A percentile compares a stretch with the other conserved stretches of the same genome.
Evolutionary conservation across 1,140 invertebrate genomes (phyloP).

Genomic region (Ostrea edulis): DNA sequence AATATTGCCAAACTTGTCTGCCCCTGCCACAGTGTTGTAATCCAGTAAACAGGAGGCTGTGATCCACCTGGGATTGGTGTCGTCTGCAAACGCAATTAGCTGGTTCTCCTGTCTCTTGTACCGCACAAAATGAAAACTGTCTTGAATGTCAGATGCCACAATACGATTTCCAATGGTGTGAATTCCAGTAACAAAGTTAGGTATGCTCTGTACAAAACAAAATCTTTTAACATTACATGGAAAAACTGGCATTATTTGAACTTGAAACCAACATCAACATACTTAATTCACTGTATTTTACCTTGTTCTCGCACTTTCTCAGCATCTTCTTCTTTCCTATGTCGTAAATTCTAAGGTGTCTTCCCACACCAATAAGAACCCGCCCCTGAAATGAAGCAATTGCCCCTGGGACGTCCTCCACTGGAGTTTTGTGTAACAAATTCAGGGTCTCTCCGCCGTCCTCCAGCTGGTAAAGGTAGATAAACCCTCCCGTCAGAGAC

Average conservation of each 20-base stretch:
- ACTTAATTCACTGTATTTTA: slow-evolving; percentile 69
- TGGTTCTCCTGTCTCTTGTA: slow-evolving; percentile 98
- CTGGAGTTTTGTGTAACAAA: slow-evolving; percentile 94
- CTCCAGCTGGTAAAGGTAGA: slow-evolving; percentile 90
- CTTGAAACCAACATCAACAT: background rate
- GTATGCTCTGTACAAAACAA: slow-evolving; percentile 80
- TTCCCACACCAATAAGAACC: slow-evolving; percentile 94
- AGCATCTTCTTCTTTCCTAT: slow-evolving; percentile 98
- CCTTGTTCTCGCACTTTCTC: slow-evolving; percentile 99
- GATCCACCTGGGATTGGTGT: slow-evolving; percentile 97
- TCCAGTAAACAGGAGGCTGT: slow-evolving; percentile 95
- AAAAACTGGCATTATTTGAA: background rate
- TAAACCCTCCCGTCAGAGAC: slow-evolving; percentile 87
- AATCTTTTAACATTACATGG: background rate
- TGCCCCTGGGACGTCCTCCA: slow-evolving; percentile 89
- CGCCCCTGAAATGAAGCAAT: slow-evolving; percentile 89
- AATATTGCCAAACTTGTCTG: slow-evolving; percentile 99
- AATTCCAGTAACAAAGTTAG: slow-evolving; percentile 95
- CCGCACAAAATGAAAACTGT: slow-evolving; percentile 97
- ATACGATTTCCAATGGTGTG: slow-evolving; percentile 96
- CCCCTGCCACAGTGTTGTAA: slow-evolving; percentile 96
- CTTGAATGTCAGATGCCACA: slow-evolving; percentile 97
- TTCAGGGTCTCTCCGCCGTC: slow-evolving; percentile 89
- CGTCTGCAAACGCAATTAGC: slow-evolving; percentile 98
- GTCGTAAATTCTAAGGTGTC: slow-evolving; percentile 95